These are phyloP conservation scores for Lasiurus cinereus DNA, from an alignment of 2,113 vertebrate genomes.

Conservation along the genomic window DNA sequence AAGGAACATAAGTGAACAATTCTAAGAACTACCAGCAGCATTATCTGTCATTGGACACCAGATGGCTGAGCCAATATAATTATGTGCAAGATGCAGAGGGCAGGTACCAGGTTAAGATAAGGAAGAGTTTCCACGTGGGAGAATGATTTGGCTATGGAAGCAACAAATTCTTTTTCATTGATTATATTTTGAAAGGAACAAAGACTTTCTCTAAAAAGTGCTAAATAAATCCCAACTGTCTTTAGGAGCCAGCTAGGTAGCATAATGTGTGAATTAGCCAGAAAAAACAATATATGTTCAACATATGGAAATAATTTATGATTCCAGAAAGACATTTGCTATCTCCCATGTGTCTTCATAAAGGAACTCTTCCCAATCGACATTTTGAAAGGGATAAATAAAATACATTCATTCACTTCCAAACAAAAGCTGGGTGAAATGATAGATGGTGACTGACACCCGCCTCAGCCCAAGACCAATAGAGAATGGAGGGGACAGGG, in stretches of 20 bases:
- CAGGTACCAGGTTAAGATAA: neutral
- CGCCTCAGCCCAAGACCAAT: neutral
- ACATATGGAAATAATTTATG: slow-evolving; percentile 47
- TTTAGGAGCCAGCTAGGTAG: slow-evolving; percentile 29
- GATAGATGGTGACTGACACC: neutral
- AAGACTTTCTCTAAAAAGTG: neutral
- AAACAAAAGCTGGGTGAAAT: neutral
- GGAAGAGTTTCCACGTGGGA: neutral
- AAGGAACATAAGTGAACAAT: slow-evolving; percentile 5
- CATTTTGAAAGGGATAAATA: slow-evolving; percentile 38
- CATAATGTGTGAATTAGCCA: slow-evolving; percentile 35
- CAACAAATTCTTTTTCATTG: neutral
- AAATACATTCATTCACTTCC: neutral
- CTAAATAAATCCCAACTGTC: slow-evolving; percentile 12
- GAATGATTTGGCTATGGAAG: neutral
- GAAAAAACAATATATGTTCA: neutral
- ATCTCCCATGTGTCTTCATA: neutral
- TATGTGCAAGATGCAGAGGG: neutral
- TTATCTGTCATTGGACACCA: neutral
- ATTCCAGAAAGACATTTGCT: slow-evolving; percentile 33
- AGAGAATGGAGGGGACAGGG: neutral
- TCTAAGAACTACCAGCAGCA: neutral
- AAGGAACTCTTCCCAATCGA: neutral
- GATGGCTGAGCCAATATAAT: neutral
- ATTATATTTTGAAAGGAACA: slow-evolving; percentile 24